Evolutionary conservation across 2,797 vertebrate genomes (phyloP).

Genomic region (Accipiter superciliosus): DNA sequence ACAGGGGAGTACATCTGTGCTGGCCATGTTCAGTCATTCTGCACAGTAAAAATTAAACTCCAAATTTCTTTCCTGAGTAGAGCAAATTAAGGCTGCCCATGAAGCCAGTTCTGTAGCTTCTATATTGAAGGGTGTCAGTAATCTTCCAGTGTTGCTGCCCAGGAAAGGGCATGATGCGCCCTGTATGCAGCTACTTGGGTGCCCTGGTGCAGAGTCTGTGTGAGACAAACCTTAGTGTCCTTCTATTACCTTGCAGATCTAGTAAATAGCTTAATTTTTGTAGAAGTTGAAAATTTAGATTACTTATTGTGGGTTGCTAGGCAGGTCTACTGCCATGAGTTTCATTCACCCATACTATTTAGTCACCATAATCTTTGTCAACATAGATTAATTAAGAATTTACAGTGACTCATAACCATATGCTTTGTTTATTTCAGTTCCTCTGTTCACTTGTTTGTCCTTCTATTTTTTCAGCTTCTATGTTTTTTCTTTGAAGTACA

Average conservation of each 20-base stretch:
- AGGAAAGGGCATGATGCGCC: background rate
- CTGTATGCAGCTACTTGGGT: background rate
- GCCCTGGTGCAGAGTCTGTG: background rate
- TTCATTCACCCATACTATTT: background rate
- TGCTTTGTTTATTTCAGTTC: slow-evolving; percentile 22
- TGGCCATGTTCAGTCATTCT: background rate
- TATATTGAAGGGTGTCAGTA: background rate
- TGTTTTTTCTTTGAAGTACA: background rate
- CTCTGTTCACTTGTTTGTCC: slow-evolving; percentile 27
- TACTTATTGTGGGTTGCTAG: background rate
- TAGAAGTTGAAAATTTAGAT: background rate
- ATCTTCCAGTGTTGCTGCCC: background rate
- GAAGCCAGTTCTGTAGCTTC: background rate
- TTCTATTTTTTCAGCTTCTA: background rate
- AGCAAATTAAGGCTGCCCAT: background rate
- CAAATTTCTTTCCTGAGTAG: background rate
- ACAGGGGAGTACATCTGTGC: background rate
- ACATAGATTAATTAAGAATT: background rate
- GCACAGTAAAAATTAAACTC: background rate
- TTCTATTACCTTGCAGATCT: background rate
- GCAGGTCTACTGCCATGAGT: background rate
- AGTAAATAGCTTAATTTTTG: background rate
- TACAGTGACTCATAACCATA: background rate
- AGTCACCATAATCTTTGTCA: background rate
- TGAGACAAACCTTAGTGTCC: background rate